A percentile compares a stretch with the other conserved stretches of the same genome.
These are phyloP conservation scores for Eutrigla gurnardus DNA, from an alignment of 2,797 vertebrate species.

Conservation along the genomic window DNA sequence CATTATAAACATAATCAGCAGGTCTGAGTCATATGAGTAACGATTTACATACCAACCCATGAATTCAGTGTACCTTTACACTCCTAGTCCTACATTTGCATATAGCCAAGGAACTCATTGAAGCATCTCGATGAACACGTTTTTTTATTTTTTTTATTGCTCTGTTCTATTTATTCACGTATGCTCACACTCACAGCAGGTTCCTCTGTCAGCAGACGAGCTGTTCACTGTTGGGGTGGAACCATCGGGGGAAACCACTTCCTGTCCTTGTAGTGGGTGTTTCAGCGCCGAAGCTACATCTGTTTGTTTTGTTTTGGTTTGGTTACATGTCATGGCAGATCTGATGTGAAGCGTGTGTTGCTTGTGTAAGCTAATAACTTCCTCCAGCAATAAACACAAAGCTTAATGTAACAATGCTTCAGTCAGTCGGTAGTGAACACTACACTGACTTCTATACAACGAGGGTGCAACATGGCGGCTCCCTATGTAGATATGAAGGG, in stretches of 20 bases:
- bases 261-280: slow-evolving; percentile 54
- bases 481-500: too few relatives aligned
- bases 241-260: slow-evolving; percentile 66
- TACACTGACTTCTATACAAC: too few relatives aligned
- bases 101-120: too few relatives aligned
- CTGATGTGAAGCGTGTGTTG: not conserved
- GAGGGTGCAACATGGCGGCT: too few relatives aligned
- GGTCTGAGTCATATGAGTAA: too few relatives aligned
- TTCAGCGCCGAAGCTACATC: not conserved
- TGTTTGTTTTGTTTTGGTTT: slow-evolving; percentile 27
- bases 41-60: too few relatives aligned
- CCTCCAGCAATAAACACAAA: slow-evolving; percentile 5
- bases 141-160: too few relatives aligned
- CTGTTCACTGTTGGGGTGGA: slow-evolving; percentile 23
- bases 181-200: not conserved
- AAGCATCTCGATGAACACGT: too few relatives aligned
- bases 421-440: not conserved
- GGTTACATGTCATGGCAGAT: not conserved
- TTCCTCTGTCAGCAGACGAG: slow-evolving; percentile 30
- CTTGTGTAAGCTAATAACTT: slow-evolving; percentile 4
- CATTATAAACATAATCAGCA: too few relatives aligned
- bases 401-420: not conserved
- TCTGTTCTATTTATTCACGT: not conserved
- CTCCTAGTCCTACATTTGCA: too few relatives aligned
- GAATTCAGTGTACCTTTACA: too few relatives aligned